A percentile compares a stretch with the other conserved stretches of the same genome.
These are phyloP conservation scores for Acronicta alni DNA, from an alignment of 2,888 invertebrate species.

Conservation along the genomic window DNA sequence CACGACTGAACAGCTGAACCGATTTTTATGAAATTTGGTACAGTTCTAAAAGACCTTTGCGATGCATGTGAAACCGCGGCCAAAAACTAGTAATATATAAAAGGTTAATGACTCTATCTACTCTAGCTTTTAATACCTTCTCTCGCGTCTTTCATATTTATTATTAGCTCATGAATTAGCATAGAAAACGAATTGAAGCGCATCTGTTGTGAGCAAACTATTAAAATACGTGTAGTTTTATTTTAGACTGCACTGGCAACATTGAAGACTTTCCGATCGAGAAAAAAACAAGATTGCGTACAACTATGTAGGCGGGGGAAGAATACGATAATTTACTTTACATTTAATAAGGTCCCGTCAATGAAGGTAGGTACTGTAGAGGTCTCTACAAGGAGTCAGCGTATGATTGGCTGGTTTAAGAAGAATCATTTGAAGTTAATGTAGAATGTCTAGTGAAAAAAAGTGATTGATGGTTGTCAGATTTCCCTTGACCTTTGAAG, in stretches of 20 bases:
- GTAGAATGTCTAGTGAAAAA: no score
- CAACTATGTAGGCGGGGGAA: constrained; percentile 19
- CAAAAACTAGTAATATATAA: no score
- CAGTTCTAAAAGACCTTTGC: no score
- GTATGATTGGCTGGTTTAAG: no score
- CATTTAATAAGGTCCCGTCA: constrained; percentile 33
- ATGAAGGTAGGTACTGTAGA: no score
- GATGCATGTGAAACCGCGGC: no score
- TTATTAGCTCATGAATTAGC: constrained; percentile 24
- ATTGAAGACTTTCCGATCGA: background rate
- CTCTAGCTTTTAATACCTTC: background rate
- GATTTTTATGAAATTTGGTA: no score
- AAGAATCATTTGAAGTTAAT: no score
- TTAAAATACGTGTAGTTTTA: constrained; percentile 45
- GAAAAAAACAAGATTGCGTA: constrained; percentile 29
- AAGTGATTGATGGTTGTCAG: no score
- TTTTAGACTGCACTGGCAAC: constrained; percentile 23
- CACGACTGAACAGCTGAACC: no score
- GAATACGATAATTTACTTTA: constrained; percentile 39
- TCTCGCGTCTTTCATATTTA: constrained; percentile 3
- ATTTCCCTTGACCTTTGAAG: no score
- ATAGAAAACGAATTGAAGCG: constrained; percentile 48
- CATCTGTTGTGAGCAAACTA: constrained; percentile 33
- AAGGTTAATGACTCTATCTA: background rate
- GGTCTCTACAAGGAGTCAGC: no score